Evolutionary conservation across 2,797 vertebrate species (phyloP), one percentile per base, ranked within the genome.

Genomic region (Danio albolineatus): DNA sequence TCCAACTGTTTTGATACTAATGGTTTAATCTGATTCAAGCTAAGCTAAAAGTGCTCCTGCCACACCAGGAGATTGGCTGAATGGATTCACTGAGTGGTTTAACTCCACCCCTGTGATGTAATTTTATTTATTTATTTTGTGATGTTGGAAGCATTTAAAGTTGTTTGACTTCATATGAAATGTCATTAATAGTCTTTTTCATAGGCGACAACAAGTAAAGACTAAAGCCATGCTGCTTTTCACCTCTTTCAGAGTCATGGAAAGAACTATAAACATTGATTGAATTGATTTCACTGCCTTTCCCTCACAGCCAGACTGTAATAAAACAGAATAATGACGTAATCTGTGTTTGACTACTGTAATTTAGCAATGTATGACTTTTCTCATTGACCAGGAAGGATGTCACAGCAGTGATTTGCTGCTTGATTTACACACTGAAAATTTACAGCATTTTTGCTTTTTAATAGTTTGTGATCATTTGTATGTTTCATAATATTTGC

Each of bases 281-380:
- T 54, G 44, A 36, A 4, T 48, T 67, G 36, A 54, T 13, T 59
- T 16, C 13, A 54, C 13, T 46, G 53, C 41, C 9, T 7, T 54
- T 73, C 69, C 73, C 49, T n/a, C 60, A 65, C 66, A 64, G 80
- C 70, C 28, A 43, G 62, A 57, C 65, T 66, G 59, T 77, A 56
- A 48, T 79, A n/a, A n/a, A n/a, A n/a, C n/a, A n/a, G 7, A 49
- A 48, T 38, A 48, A 60, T 54, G 4, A 56, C n/a, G n/a, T 56
- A 12, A 44, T 44, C 5, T 61, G 6, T 51, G 44, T 39, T 51
- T 38, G n/a, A 44, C 61, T 57, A 61, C 19, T 28, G 38, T 36
- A 44, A 39, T 19, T 57, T 62, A 38, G 21, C 16, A 48, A 48
- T 44, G 43, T 21, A 41, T 10, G 28, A 0, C 9, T 36, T 21